These are phyloP conservation scores for Sparus aurata DNA, from an alignment of 2,797 vertebrate species.

Conservation along the genomic window DNA sequence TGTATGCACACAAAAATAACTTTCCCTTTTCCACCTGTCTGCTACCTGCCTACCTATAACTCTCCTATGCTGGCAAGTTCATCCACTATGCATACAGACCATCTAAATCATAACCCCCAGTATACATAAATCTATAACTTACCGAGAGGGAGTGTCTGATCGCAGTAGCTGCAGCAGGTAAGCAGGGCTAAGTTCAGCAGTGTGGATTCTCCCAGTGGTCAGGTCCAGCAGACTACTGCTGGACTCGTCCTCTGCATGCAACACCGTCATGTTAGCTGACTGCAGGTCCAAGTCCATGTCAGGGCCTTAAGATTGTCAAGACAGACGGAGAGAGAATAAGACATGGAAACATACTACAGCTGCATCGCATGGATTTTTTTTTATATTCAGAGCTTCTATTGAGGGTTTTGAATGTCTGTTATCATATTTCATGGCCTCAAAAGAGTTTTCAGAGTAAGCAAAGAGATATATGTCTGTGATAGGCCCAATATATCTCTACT, in stretches of 20 bases:
- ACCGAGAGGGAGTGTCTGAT: slow-evolving; percentile 58
- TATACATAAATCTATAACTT: slow-evolving; percentile 10
- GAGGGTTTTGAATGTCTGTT: too few relatives aligned
- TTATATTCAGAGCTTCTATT: too few relatives aligned
- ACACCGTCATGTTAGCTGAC: slow-evolving; percentile 71
- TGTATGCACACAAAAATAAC: slow-evolving; percentile 26
- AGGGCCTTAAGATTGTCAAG: slow-evolving; percentile 76
- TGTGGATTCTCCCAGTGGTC: slow-evolving; percentile 82
- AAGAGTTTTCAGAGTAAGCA: too few relatives aligned
- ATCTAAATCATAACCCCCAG: slow-evolving; percentile 5
- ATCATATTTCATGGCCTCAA: too few relatives aligned
- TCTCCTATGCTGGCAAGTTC: neutral
- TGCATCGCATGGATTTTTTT: too few relatives aligned
- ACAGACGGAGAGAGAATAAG: neutral
- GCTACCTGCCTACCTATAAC: slow-evolving; percentile 15
- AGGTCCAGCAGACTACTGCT: slow-evolving; percentile 84
- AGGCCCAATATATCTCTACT: too few relatives aligned
- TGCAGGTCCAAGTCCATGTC: slow-evolving; percentile 81
- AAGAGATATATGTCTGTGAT: too few relatives aligned
- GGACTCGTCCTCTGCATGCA: slow-evolving; percentile 68
- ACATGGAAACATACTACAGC: neutral
- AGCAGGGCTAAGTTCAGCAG: slow-evolving; percentile 76
- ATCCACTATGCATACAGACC: neutral
- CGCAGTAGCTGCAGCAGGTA: slow-evolving; percentile 87
- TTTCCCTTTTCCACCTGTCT: neutral